phyloP scores from a whole-genome alignment of 2,113 vertebrate species.

The Apodemus sylvaticus region DNA sequence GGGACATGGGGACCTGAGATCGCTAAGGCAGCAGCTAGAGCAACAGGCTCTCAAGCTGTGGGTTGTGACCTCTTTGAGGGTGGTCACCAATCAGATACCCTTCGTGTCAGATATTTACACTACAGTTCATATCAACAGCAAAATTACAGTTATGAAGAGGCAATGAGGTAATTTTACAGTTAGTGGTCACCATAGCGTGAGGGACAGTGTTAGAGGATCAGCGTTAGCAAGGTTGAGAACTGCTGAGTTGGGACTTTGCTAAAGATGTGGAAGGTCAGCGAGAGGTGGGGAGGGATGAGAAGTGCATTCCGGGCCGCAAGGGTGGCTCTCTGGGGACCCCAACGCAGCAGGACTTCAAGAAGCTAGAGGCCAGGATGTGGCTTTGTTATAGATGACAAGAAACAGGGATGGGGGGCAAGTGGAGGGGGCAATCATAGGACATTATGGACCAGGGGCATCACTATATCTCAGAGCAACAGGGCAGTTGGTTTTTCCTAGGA shows the following conservation, averaged over 20 bases:
- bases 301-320: background rate
- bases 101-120: background rate
- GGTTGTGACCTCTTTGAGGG: background rate
- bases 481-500: background rate
- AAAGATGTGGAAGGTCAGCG: too few species aligned
- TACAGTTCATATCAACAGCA: background rate
- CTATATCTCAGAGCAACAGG: background rate
- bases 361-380: background rate
- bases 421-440: accelerated
- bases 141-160: background rate
- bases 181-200: background rate
- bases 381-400: background rate
- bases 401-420: background rate
- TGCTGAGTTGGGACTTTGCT: background rate
- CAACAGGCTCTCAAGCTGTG: background rate
- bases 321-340: background rate
- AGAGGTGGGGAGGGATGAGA: background rate
- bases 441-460: background rate
- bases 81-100: background rate
- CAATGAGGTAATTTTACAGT: background rate
- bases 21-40: background rate
- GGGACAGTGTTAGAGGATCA: background rate
- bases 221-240: background rate
- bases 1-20: background rate
- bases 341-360: background rate